Percentiles rank a stretch among this genome's conserved stretches.
phyloP scores from a whole-genome alignment of 2,888 invertebrate species.

The Syrphus vitripennis region DNA sequence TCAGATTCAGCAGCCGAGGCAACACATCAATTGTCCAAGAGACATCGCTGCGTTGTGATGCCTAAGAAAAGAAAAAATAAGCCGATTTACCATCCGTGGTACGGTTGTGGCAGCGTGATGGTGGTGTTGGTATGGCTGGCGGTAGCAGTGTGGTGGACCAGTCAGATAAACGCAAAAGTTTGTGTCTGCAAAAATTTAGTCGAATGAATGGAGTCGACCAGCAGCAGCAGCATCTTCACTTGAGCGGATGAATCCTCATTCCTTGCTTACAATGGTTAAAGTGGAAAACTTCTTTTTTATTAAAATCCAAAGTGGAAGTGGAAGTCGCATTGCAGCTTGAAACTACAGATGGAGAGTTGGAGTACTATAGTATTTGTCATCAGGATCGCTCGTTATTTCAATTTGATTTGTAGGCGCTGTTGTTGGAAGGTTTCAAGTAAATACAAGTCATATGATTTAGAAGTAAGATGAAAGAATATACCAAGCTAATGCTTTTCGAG shows the following conservation, averaged over 20 bases:
- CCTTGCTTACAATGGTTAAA: slow-evolving; percentile 13
- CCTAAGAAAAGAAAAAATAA: slow-evolving; percentile 27
- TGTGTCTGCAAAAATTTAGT: slow-evolving; percentile 57
- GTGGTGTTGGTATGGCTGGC: background rate
- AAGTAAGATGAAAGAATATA: too few species aligned
- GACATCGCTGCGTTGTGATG: slow-evolving; percentile 1
- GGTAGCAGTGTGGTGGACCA: background rate
- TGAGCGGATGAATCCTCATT: slow-evolving; percentile 6
- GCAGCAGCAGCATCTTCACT: slow-evolving; percentile 17
- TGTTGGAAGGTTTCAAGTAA: too few species aligned
- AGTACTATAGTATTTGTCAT: background rate
- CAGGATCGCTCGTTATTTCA: background rate
- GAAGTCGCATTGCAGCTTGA: slow-evolving; percentile 12
- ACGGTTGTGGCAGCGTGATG: background rate
- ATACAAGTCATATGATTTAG: too few species aligned
- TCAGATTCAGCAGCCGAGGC: background rate
- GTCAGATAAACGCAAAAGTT: slow-evolving; percentile 41
- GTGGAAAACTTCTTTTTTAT: slow-evolving; percentile 58
- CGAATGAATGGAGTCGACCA: slow-evolving; percentile 38
- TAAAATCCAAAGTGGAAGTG: slow-evolving; percentile 20
- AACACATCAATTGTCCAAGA: slow-evolving; percentile 22
- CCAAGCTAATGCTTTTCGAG: too few species aligned
- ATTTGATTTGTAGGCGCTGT: too few species aligned
- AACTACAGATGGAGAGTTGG: background rate
- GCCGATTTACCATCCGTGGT: slow-evolving; percentile 45